Conservation (phyloP, 2,888 invertebrate genomes). For the Torymus texanus region DNA sequence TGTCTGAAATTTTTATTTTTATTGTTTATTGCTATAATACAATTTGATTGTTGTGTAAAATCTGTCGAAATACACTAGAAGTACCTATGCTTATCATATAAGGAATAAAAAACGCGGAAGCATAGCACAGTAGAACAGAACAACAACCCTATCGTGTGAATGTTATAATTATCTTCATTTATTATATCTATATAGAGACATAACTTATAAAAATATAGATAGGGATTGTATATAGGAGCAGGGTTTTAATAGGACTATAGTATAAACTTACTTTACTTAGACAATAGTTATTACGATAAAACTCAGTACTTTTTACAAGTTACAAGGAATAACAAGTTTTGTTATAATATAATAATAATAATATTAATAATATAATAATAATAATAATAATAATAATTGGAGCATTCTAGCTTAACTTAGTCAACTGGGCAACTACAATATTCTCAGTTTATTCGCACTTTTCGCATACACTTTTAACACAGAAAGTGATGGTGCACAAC, state of each 20-base stretch:
- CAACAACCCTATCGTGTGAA: conserved; percentile 69
- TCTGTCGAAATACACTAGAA: conserved; percentile 67
- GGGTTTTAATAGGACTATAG: conserved; percentile 64
- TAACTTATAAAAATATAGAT: conserved; percentile 72
- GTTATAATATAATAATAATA: conserved; percentile 64
- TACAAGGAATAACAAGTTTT: conserved; percentile 74
- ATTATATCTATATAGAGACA: conserved; percentile 74
- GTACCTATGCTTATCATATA: conserved; percentile 67
- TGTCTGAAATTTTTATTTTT: conserved; percentile 61
- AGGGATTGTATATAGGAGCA: conserved; percentile 63
- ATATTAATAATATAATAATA: conserved; percentile 57
- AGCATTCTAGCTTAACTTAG: conserved; percentile 60
- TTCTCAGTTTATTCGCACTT: conserved; percentile 53
- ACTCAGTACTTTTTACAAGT: conserved; percentile 75
- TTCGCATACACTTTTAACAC: conserved; percentile 48
- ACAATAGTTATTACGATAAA: conserved; percentile 73
- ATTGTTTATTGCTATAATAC: conserved; percentile 70
- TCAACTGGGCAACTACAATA: conserved; percentile 63
- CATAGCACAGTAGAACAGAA: conserved; percentile 69
- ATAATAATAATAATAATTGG: conserved; percentile 58
- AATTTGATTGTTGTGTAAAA: conserved; percentile 70
- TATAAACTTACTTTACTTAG: conserved; percentile 69
- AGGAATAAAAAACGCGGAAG: conserved; percentile 66
- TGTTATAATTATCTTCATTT: conserved; percentile 73
- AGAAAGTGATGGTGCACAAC: conserved; percentile 50